These are phyloP conservation scores for Tinamus guttatus DNA, from an alignment of 2,113 vertebrate genomes.

Conservation along the genomic window DNA sequence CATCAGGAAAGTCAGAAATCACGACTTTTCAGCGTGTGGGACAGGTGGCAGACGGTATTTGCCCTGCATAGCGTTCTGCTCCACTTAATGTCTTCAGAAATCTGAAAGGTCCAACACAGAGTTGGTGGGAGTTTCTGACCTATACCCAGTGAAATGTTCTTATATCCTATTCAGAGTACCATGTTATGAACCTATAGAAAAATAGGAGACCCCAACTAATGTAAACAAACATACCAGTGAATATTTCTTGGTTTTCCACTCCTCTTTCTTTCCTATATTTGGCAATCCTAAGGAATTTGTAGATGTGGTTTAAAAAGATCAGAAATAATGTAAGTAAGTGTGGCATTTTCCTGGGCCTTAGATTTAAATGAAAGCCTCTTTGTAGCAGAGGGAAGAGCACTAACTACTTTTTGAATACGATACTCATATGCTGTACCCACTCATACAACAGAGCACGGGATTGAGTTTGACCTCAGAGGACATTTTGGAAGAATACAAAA, in stretches of 20 bases:
- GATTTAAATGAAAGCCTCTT: not conserved
- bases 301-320: not conserved
- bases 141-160: not conserved
- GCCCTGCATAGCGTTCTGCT: not conserved
- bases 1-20: not conserved
- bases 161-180: not conserved
- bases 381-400: not conserved
- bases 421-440: not conserved
- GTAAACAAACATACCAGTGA: not conserved
- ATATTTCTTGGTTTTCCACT: not conserved
- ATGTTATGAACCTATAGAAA: not conserved
- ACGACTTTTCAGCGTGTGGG: not conserved
- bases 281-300: not conserved
- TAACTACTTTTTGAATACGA: not conserved
- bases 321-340: not conserved
- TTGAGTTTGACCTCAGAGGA: not conserved
- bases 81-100: not conserved
- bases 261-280: not conserved
- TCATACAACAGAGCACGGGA: not conserved
- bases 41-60: not conserved
- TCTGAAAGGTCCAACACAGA: not conserved
- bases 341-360: not conserved
- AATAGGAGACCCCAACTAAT: not conserved
- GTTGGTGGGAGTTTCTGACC: conserved; percentile 3
- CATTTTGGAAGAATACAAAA: not conserved